These are phyloP conservation scores for Oopsacas minuta DNA, from an alignment of 37 sponge, comb jelly and placozoan genomes.

Conservation along the genomic window DNA sequence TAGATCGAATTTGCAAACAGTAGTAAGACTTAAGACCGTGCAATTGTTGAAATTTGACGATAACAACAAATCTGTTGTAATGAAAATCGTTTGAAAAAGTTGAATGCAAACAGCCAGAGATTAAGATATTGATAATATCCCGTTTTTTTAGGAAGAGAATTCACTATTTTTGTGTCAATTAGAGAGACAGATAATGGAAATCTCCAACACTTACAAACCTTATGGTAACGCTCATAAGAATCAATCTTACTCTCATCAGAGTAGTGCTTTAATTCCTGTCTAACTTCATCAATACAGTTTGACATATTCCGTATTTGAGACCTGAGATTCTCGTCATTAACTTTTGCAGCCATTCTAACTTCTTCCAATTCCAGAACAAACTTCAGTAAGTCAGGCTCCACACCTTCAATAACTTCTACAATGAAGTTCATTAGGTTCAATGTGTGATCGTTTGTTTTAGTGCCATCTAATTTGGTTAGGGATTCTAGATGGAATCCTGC, in stretches of 20 bases:
- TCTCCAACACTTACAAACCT: no score
- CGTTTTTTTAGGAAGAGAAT: no score
- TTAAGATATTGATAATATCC: no score
- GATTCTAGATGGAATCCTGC: not conserved
- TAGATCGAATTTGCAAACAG: no score
- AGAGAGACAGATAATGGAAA: no score
- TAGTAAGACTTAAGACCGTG: no score
- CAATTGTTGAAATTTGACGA: no score
- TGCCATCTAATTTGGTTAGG: not conserved
- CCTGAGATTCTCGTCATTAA: conserved; percentile 8
- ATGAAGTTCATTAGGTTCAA: conserved; percentile 1
- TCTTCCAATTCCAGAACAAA: not conserved
- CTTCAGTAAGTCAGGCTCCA: not conserved
- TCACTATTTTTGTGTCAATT: no score
- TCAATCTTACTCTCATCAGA: not conserved
- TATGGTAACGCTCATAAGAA: not conserved
- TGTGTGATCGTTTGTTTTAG: not conserved
- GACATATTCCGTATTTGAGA: not conserved
- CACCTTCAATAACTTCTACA: not conserved
- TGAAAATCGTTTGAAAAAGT: no score
- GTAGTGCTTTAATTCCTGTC: not conserved
- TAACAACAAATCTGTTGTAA: no score
- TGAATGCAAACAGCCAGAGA: no score
- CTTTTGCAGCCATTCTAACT: not conserved
- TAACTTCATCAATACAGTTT: conserved; percentile 3